A percentile compares a stretch with the other conserved stretches of the same genome.
These are phyloP conservation scores for Harpagifer antarcticus DNA, from an alignment of 2,797 vertebrate species.

Conservation along the genomic window DNA sequence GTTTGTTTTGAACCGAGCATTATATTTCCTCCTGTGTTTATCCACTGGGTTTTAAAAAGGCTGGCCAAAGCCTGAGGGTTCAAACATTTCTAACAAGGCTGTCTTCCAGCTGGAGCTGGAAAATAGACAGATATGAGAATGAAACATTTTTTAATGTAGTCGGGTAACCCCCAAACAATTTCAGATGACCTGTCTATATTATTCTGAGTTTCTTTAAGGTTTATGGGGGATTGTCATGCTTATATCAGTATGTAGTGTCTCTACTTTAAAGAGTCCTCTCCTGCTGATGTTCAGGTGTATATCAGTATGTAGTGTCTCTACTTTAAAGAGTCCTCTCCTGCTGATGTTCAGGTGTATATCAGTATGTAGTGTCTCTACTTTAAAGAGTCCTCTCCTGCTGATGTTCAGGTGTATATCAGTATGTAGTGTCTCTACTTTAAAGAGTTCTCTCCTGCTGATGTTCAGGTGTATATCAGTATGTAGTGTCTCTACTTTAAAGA, in stretches of 20 bases:
- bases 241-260: background rate
- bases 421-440: too few relatives aligned
- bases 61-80: conserved; percentile 18
- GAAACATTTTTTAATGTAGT: background rate
- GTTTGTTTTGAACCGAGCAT: background rate
- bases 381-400: too few relatives aligned
- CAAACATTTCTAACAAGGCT: conserved; percentile 6
- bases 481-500: too few relatives aligned
- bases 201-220: background rate
- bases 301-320: too few relatives aligned
- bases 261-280: too few relatives aligned
- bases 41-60: conserved; percentile 10
- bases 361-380: too few relatives aligned
- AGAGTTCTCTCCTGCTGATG: too few relatives aligned
- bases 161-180: background rate
- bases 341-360: too few relatives aligned
- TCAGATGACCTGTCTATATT: background rate
- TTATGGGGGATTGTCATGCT: background rate
- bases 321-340: too few relatives aligned
- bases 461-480: too few relatives aligned
- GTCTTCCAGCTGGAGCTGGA: conserved; percentile 17
- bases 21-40: background rate
- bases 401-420: too few relatives aligned
- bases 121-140: background rate
- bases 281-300: too few relatives aligned